Base-by-base conservation (phyloP, 1,140 invertebrate genomes). In the Halyomorpha halys region DNA sequence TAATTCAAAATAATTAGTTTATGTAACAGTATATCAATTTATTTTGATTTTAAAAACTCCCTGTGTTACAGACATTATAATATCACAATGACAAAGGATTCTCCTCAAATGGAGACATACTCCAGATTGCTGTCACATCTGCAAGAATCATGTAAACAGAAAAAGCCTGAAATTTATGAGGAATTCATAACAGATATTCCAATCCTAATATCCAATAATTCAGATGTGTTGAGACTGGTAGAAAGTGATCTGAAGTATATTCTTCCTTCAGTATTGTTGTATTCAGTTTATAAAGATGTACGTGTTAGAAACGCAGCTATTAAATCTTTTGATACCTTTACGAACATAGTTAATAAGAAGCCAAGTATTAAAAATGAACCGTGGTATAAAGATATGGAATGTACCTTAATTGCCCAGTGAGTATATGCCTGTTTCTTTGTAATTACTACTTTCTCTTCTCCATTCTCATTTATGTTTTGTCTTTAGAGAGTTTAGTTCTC, bases 351-450 rank as follows among this genome's bases (percentile, higher is more conserved):
- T 2, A 56, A 25, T 21, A 56, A 8, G 23, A 21, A 25, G 8
- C 53, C 53, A 13, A 23, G 18, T 15, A 23, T 56, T 21, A 56
- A 56, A 25, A 56, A 56, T 56, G 53, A 56, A 15, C 23, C 53
- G 4, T 56, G 53, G 53, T 56, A 23, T 8, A 56, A 56, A 25
- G 53, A 56, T 25, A 56, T 56, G 53, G 53, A 56, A 56, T 16
- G 15, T 21, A 25, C 19, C 9, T 25, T 56, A 21, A 56, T 56
- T 56, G 53, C 53, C 15, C 53, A 56, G 53, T 56, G 23, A 23
- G 53, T 56, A 23, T 23, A 56, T 23, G 21, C n/a, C n/a, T 49
- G 3, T 21, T 9, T 49, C 21, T 14, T 49, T 49, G 47, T 11
- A 18, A 18, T 49, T 1, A 8, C 23, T 27, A 23, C 3, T 30